These are phyloP conservation scores for Campoletis raptor DNA, from an alignment of 2,888 invertebrate genomes.

Conservation along the genomic window DNA sequence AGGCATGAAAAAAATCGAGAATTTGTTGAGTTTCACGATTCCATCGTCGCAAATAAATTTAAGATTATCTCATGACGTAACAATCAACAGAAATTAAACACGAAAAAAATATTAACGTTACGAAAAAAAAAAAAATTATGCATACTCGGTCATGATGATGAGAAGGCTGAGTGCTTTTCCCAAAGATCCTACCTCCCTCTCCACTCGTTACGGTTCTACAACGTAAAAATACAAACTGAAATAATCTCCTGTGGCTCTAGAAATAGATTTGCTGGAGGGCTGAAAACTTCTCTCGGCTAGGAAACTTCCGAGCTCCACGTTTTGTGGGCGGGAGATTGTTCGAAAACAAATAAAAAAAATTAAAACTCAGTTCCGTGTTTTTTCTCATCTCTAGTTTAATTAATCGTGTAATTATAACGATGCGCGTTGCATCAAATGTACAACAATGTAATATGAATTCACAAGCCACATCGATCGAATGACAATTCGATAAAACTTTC, in stretches of 20 bases:
- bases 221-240: constrained; percentile 68
- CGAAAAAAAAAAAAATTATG: constrained; percentile 38
- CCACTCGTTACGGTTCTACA: constrained; percentile 57
- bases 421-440: neutral
- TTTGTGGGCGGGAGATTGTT: constrained; percentile 65
- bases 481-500: neutral
- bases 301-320: constrained; percentile 34
- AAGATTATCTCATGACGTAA: constrained; percentile 43
- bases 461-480: neutral
- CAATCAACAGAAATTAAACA: neutral
- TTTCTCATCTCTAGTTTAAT: neutral
- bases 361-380: neutral
- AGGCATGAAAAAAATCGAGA: constrained; percentile 32
- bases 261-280: constrained; percentile 78
- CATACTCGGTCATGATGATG: constrained; percentile 77
- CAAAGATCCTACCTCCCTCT: constrained; percentile 57
- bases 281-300: constrained; percentile 68
- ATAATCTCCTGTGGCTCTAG: constrained; percentile 70
- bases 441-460: neutral
- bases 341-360: constrained; percentile 51
- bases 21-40: constrained; percentile 54
- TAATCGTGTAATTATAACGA: neutral
- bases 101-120: constrained; percentile 2
- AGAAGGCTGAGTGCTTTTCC: constrained; percentile 57
- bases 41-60: constrained; percentile 22